Evolutionary conservation across 2,888 invertebrate genomes (phyloP), one percentile per base, ranked within the genome.

Genomic region (Leuctra nigra): DNA sequence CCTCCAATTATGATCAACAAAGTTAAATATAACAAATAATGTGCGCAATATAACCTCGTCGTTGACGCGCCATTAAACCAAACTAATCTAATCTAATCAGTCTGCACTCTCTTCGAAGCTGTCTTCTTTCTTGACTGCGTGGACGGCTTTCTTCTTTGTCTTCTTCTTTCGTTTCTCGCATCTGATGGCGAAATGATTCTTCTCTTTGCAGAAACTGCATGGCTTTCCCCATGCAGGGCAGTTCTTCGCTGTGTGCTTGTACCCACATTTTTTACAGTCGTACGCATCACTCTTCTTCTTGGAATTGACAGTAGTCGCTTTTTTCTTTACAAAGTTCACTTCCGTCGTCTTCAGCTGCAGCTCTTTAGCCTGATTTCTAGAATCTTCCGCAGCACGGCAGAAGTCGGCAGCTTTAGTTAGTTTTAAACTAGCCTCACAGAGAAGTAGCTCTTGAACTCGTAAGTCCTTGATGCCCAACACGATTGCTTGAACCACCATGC

Each of bases 191-290:
- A 38, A 38, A 14, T 38, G 38, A 14, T 38, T 38, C 16, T 38
- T 14, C 11, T 29, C 11, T 4, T 38, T 38, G 16, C 38, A 38
- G 38, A 9, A 9, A 9, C 9, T 9, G n/a, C 38, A 38, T 4
- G 6, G 11, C n/a, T 38, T 38, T 7, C 38, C 38, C 6, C n/a
- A 7, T 7, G 38, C 38, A 7, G 38, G 38, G n/a, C 38, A 38
- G 38, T 38, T 38, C 11, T 9, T 9, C 6, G 14, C 38, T 38
- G 6, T 38, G n/a, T 7, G 38, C 14, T 38, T 38, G 16, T 38
- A 38, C 7, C 38, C 38, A 38, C 38, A 38, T 14, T 38, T 38
- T 14, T n/a, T 38, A 38, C 38, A 38, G 38, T 38, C 38, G n/a
- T 38, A 38, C n/a, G 38, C 9, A 9, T 38, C 38, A 38, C 38